These are phyloP conservation scores for Nebria ingens DNA, from an alignment of 1,140 invertebrate species.

Conservation along the genomic window DNA sequence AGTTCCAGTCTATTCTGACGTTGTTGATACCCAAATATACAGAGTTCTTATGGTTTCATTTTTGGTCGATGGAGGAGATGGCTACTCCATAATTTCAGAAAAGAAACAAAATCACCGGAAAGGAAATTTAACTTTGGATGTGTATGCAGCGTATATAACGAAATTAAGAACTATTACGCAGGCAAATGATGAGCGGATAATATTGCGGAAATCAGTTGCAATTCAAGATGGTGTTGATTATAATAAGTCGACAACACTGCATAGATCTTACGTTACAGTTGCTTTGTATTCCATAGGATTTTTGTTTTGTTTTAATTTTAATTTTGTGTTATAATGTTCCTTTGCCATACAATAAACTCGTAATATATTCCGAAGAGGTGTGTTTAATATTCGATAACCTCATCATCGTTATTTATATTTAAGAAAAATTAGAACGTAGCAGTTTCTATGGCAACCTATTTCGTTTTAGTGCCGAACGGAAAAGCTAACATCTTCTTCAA, in stretches of 20 bases:
- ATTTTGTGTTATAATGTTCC: no score
- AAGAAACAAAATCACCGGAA: not conserved
- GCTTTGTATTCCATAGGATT: no score
- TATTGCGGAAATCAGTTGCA: not conserved
- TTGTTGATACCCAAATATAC: conserved; percentile 41
- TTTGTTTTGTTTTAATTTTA: no score
- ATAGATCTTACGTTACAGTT: not conserved
- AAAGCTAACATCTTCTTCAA: no score
- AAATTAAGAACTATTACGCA: not conserved
- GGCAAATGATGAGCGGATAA: not conserved
- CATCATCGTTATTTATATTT: no score
- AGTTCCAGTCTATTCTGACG: conserved; percentile 43
- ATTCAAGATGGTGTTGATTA: not conserved
- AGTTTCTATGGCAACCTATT: no score
- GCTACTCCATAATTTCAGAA: conserved; percentile 32
- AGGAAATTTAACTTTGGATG: not conserved
- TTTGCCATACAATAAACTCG: no score
- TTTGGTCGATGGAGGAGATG: conserved; percentile 53
- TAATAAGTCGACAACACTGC: not conserved
- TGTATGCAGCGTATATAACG: not conserved
- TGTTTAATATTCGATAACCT: no score
- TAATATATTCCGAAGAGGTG: no score
- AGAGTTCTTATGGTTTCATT: conserved; percentile 47
- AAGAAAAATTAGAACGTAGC: no score
- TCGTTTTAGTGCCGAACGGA: no score